Evolutionary conservation across 2,888 invertebrate species (phyloP).

Genomic region (Peribatodes rhomboidaria): DNA sequence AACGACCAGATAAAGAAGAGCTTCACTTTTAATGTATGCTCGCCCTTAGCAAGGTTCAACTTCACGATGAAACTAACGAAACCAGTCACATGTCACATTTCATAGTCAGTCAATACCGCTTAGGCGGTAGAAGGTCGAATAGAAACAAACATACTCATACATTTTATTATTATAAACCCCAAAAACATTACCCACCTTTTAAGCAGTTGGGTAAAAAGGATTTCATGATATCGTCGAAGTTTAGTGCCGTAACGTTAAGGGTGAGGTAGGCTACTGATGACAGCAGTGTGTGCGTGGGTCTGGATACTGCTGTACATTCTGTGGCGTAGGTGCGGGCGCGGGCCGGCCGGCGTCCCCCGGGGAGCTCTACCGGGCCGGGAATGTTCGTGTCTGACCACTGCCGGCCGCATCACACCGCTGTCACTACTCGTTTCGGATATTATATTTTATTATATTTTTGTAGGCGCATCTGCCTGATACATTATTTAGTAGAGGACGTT

Average conservation of each 20-base stretch:
- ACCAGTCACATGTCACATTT: too few species aligned
- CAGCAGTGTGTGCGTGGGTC: conserved; percentile 4
- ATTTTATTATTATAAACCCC: too few species aligned
- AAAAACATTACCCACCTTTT: neutral
- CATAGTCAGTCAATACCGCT: too few species aligned
- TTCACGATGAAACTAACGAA: too few species aligned
- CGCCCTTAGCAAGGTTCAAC: too few species aligned
- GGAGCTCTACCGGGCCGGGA: conserved; percentile 8
- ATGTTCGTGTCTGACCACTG: conserved; percentile 21
- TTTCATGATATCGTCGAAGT: neutral
- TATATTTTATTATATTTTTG: conserved; percentile 8
- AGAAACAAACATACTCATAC: neutral
- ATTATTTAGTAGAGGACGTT: conserved; percentile 1
- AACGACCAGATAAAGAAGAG: too few species aligned
- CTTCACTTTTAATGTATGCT: too few species aligned
- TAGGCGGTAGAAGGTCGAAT: too few species aligned
- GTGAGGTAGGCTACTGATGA: conserved; percentile 22
- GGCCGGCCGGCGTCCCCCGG: conserved; percentile 8
- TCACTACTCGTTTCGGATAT: conserved; percentile 20
- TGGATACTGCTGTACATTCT: conserved; percentile 1
- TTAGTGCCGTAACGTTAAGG: conserved; percentile 9
- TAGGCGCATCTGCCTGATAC: conserved; percentile 8
- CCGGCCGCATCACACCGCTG: conserved; percentile 10
- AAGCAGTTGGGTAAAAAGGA: neutral
- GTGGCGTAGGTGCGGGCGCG: conserved; percentile 5